A percentile compares a stretch with the other conserved stretches of the same genome.
These are phyloP conservation scores for Hiodon tergisus DNA, from an alignment of 2,113 vertebrate genomes.

Conservation along the genomic window DNA sequence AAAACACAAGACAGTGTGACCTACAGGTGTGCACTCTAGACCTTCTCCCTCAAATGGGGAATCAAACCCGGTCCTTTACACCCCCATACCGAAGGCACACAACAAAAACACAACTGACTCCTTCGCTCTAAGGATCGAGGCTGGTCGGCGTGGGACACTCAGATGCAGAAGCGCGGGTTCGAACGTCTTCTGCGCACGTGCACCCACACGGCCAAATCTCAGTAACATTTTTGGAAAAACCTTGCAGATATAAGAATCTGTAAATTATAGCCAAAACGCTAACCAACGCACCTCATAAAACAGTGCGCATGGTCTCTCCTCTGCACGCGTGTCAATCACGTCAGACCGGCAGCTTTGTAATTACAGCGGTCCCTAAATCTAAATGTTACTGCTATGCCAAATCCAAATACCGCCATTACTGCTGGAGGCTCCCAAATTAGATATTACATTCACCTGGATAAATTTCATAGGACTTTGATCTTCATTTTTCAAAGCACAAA, in stretches of 20 bases:
- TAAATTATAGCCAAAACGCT: conserved; percentile 60
- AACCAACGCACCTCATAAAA: conserved; percentile 52
- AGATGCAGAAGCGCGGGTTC: too few relatives aligned
- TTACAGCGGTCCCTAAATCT: conserved; percentile 41
- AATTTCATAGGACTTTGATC: conserved; percentile 59
- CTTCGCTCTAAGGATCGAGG: too few relatives aligned
- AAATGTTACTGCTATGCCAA: conserved; percentile 34
- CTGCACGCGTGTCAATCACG: conserved; percentile 53
- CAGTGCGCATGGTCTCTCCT: conserved; percentile 48
- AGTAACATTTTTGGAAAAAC: conserved; percentile 50
- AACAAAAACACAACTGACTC: too few relatives aligned
- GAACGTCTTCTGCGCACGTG: too few relatives aligned
- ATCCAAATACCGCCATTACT: conserved; percentile 42
- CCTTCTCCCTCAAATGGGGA: too few relatives aligned
- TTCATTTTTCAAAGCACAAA: conserved; percentile 41
- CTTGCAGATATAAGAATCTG: conserved; percentile 62
- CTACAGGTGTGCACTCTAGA: too few relatives aligned
- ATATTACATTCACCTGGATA: conserved; percentile 56
- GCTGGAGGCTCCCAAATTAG: conserved; percentile 51
- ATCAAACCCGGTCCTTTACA: too few relatives aligned
- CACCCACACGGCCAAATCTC: conserved; percentile 20
- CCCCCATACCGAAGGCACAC: too few relatives aligned
- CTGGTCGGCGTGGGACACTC: too few relatives aligned
- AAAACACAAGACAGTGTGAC: too few relatives aligned
- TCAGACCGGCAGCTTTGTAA: conserved; percentile 54